These are phyloP conservation scores for Pocillopora verrucosa DNA, from an alignment of 64 coral and sea anemone genomes.

Conservation along the genomic window DNA sequence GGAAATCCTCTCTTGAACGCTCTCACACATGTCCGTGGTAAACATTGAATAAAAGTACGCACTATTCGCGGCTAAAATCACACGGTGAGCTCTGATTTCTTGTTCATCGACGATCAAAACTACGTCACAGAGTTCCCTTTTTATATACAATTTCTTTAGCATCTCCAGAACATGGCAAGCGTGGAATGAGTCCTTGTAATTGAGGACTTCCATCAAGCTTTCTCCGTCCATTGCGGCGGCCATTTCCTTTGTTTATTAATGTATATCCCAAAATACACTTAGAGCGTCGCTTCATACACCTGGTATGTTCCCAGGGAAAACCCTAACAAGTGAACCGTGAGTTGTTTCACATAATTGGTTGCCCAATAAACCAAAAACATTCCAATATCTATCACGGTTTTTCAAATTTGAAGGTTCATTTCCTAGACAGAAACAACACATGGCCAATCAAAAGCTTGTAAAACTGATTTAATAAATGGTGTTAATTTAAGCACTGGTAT, in stretches of 20 bases:
- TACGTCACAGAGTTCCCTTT: slow-evolving; percentile 93
- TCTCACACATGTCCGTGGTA: slow-evolving; percentile 90
- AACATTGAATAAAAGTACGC: slow-evolving; percentile 98
- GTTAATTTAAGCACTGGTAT: no score
- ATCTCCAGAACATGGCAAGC: slow-evolving; percentile 84
- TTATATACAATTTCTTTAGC: slow-evolving; percentile 71
- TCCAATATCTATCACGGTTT: no score
- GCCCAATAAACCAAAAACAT: background rate
- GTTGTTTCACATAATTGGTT: background rate
- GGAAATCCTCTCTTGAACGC: slow-evolving; percentile 70
- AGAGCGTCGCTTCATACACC: background rate
- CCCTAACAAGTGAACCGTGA: background rate
- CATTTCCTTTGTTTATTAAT: slow-evolving; percentile 54
- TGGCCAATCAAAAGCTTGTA: no score
- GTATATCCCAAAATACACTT: slow-evolving; percentile 48
- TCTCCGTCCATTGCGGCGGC: slow-evolving; percentile 32
- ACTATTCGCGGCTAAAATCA: slow-evolving; percentile 96
- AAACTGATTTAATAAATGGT: no score
- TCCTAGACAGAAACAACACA: no score
- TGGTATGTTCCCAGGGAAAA: slow-evolving; percentile 20
- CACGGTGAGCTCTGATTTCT: slow-evolving; percentile 81
- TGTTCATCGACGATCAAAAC: slow-evolving; percentile 70
- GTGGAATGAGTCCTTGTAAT: slow-evolving; percentile 96
- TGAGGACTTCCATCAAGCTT: slow-evolving; percentile 46
- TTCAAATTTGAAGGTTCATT: no score